These are phyloP conservation scores for Cataglyphis hispanica DNA, from an alignment of 1,140 invertebrate genomes.

Conservation along the genomic window DNA sequence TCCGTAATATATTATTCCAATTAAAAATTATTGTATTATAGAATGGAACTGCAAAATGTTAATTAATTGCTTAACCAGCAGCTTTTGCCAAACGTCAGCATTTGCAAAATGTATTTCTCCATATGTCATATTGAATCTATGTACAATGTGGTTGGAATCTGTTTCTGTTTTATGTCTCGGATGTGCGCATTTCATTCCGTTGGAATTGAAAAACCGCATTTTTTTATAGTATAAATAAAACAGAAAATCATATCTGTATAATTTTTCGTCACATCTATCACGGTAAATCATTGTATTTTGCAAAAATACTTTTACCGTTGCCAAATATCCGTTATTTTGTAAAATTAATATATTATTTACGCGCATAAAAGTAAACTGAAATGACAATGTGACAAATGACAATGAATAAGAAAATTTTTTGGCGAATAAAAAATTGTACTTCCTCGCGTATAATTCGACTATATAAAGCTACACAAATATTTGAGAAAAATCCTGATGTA, in stretches of 20 bases:
- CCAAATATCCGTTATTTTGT: background rate
- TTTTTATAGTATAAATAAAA: constrained; percentile 6
- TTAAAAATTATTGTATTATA: constrained; percentile 1
- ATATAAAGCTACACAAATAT: background rate
- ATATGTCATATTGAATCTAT: constrained; percentile 2
- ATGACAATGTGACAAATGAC: background rate
- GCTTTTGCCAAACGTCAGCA: background rate
- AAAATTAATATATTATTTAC: background rate
- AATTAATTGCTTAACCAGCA: background rate
- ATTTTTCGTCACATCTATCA: background rate
- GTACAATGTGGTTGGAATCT: background rate
- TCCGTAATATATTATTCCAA: background rate
- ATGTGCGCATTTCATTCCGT: background rate
- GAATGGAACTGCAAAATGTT: background rate
- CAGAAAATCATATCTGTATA: background rate
- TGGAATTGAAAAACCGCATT: too few relatives aligned
- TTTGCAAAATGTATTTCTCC: background rate
- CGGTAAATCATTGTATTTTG: background rate
- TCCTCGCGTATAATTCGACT: background rate
- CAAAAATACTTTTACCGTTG: background rate
- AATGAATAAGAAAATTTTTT: too few relatives aligned
- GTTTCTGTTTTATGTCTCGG: constrained; percentile 20
- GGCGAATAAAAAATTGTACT: background rate
- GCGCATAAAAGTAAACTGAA: background rate
- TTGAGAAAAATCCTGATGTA: background rate